Evolutionary conservation across 2,888 invertebrate genomes (phyloP).

Genomic region (Eristalis intricaria): DNA sequence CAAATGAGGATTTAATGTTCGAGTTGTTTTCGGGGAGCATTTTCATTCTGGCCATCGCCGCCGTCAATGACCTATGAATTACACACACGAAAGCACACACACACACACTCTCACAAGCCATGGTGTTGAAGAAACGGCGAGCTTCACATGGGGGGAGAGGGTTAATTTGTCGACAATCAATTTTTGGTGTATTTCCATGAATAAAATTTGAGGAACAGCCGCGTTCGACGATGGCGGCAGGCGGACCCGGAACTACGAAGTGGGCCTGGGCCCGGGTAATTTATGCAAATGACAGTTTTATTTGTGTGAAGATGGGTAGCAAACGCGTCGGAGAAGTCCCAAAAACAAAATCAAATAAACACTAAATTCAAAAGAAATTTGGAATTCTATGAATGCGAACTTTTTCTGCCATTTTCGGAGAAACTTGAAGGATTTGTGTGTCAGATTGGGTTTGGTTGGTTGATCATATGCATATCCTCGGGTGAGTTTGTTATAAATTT

Average conservation of each 20-base stretch:
- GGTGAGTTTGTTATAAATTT: neutral
- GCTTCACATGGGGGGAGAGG: neutral
- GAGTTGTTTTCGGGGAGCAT: conserved; percentile 30
- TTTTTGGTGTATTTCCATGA: conserved; percentile 46
- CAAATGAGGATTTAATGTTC: conserved; percentile 45
- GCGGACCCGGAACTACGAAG: neutral
- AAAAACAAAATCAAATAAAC: conserved; percentile 15
- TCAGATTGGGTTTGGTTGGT: neutral
- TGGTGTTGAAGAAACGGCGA: neutral
- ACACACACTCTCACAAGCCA: neutral
- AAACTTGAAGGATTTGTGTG: neutral
- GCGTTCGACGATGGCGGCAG: neutral
- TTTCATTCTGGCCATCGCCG: conserved; percentile 30
- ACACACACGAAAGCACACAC: neutral
- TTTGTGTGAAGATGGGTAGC: conserved; percentile 12
- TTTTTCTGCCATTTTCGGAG: neutral
- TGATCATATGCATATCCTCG: neutral
- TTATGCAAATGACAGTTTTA: conserved; percentile 34
- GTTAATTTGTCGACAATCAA: conserved; percentile 49
- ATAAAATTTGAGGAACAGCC: conserved; percentile 42
- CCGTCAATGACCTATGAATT: conserved; percentile 17
- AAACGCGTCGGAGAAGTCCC: neutral
- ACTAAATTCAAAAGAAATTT: conserved; percentile 16
- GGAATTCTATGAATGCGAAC: conserved; percentile 3
- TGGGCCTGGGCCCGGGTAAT: neutral